phyloP scores from a whole-genome alignment of 2,113 vertebrate genomes.

The Gopherus flavomarginatus region DNA sequence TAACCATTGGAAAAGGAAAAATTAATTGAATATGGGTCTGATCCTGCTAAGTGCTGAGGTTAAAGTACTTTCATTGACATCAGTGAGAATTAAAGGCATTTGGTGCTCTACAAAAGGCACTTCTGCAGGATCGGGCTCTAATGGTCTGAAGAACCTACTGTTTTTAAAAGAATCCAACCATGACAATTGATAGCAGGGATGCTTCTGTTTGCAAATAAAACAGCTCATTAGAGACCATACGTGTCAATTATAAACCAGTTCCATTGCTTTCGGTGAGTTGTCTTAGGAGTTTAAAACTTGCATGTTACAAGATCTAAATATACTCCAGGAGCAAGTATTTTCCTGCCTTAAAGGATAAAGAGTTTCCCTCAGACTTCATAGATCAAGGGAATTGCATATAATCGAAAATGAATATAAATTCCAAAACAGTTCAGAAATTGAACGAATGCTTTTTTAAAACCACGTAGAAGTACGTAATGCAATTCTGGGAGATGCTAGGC shows the following conservation, averaged over 20 bases:
- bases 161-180: neutral
- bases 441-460: slow-evolving; percentile 31
- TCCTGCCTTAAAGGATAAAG: neutral
- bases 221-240: neutral
- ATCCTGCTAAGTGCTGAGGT: neutral
- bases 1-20: slow-evolving; percentile 7
- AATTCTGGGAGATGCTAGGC: slow-evolving; percentile 10
- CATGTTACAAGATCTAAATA: neutral
- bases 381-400: neutral
- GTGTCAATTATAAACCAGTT: neutral
- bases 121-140: neutral
- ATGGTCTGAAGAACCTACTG: neutral
- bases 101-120: neutral
- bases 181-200: neutral
- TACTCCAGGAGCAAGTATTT: neutral
- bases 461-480: neutral
- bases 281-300: neutral
- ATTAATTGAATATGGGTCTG: neutral
- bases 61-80: neutral
- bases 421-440: slow-evolving; percentile 18
- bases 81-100: neutral
- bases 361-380: slow-evolving; percentile 1
- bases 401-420: slow-evolving; percentile 31
- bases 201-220: neutral
- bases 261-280: neutral